Evolutionary conservation across 2,113 vertebrate species (phyloP).

Genomic region (Lipophrys pholis): DNA sequence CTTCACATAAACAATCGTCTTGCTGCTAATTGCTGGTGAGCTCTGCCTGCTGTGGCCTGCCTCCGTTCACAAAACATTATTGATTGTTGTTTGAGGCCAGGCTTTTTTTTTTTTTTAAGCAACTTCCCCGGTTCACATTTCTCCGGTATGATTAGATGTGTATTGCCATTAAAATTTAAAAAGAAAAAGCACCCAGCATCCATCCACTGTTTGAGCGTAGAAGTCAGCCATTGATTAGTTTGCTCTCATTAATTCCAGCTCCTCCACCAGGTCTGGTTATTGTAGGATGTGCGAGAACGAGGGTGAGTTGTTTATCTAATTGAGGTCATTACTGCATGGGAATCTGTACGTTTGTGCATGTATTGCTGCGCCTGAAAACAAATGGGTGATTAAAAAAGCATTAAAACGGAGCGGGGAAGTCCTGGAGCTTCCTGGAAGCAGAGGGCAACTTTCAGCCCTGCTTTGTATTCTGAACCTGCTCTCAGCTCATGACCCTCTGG

Average conservation of each 20-base stretch:
- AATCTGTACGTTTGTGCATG: slow-evolving; percentile 31
- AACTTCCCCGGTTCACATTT: slow-evolving; percentile 37
- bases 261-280: slow-evolving; percentile 9
- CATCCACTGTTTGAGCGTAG: slow-evolving; percentile 2
- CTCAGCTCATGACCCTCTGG: slow-evolving; percentile 55
- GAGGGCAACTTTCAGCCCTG: slow-evolving; percentile 26
- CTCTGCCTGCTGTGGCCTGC: slow-evolving; percentile 35
- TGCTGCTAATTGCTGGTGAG: slow-evolving; percentile 55
- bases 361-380: slow-evolving; percentile 18
- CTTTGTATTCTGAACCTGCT: slow-evolving; percentile 23
- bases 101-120: slow-evolving; percentile 43
- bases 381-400: slow-evolving; percentile 41
- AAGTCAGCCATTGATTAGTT: slow-evolving; percentile 55
- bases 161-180: slow-evolving; percentile 38
- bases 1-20: slow-evolving; percentile 48
- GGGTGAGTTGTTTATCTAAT: slow-evolving; percentile 50
- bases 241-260: slow-evolving; percentile 46
- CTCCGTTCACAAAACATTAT: slow-evolving; percentile 61
- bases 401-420: slow-evolving; percentile 35
- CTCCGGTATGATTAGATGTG: slow-evolving; percentile 14
- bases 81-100: slow-evolving; percentile 52
- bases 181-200: neutral
- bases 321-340: slow-evolving; percentile 9
- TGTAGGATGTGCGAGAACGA: slow-evolving; percentile 11
- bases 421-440: slow-evolving; percentile 24